Base-by-base conservation (phyloP, 1,140 invertebrate genomes). In the Hypothenemus hampei region DNA sequence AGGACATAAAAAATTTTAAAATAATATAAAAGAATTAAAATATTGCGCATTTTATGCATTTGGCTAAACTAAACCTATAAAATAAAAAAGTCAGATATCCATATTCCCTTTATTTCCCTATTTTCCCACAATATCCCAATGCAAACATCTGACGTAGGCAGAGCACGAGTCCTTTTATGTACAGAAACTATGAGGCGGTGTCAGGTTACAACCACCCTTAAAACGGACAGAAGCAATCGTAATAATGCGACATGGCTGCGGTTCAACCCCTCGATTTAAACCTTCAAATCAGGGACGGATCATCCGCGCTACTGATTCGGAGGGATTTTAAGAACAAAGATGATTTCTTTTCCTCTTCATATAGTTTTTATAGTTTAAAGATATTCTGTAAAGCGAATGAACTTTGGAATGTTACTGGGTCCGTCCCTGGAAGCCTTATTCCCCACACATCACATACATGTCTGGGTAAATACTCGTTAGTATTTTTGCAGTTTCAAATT, bases 171-270 rank as follows among this genome's bases (percentile, higher is more conserved):
- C 48, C 37, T 20, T 50, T 41, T 50, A 10, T 41, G 20, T 48
- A 18, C 31, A 15, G 21, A 26, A 26, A 50, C 36, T 36, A 11
- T 22, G 46, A 50, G 48, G 48, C 48, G 48, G 48, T 50, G 36
- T 50, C 48, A 41, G 36, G 48, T 50, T 50, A 50, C 48, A 16
- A 23, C 48, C 48, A 37, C 48, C 48, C 48, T 50, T 50, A 36
- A 48, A 46, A 46, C 26, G 43, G 43, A 46, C 46, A 48, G 36
- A 24, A 26, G 35, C 22, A 39, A 50, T 50, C 48, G 48, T 6
- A 50, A 39, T 39, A 48, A 48, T 48, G 15, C 31, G 46, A 48
- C 11, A 20, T 50, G 21, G 48, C 37, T 16, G 44, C 11, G 48
- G 26, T 37, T 21, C 50, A 44, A 57, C 54, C 47, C 54, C 53